Percentiles rank a stretch among this genome's conserved stretches.
These are phyloP conservation scores for Mythimna albipuncta DNA, from an alignment of 2,888 invertebrate genomes.

Conservation along the genomic window DNA sequence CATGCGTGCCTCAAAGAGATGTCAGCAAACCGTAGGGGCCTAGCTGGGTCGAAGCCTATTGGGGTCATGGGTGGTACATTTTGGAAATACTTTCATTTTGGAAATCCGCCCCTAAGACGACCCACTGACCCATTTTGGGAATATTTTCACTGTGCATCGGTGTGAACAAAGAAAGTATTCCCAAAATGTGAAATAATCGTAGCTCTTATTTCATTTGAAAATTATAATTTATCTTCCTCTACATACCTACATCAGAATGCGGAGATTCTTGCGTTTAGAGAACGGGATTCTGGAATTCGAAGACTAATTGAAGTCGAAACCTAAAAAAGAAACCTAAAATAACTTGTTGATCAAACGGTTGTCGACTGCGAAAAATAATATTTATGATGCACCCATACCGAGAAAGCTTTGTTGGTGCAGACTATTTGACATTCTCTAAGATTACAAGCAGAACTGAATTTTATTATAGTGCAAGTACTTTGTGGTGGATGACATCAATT, in stretches of 20 bases:
- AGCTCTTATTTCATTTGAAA: background rate
- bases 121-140: too few species aligned
- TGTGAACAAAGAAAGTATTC: background rate
- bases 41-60: too few species aligned
- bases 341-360: background rate
- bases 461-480: background rate
- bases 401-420: background rate
- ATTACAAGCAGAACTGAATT: background rate
- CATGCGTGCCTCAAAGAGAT: too few species aligned
- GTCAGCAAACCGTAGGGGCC: too few species aligned
- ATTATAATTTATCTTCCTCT: background rate
- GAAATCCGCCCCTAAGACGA: too few species aligned
- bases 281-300: background rate
- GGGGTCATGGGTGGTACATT: too few species aligned
- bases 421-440: background rate
- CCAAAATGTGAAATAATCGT: background rate
- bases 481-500: conserved; percentile 14
- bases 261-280: background rate
- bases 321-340: too few species aligned
- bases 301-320: background rate
- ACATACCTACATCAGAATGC: background rate
- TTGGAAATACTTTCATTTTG: too few species aligned
- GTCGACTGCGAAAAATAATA: background rate
- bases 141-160: too few species aligned
- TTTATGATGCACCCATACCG: background rate